Base-by-base conservation (phyloP, 1,140 invertebrate species). In the Branchinecta lynchi region DNA sequence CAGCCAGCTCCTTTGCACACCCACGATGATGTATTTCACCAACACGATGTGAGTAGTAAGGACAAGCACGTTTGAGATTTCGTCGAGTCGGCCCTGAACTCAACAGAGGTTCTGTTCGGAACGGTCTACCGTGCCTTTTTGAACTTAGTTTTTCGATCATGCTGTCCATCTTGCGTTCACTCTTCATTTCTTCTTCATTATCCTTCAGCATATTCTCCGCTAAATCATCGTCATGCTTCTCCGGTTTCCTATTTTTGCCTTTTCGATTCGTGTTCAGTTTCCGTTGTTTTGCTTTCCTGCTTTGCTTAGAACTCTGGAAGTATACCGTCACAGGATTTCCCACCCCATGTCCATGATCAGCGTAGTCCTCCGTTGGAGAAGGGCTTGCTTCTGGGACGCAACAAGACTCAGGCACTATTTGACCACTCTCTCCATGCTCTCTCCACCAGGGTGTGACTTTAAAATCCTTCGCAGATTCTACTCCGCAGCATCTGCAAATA, bases 401-500 rank as follows among this genome's bases (percentile, higher is more conserved):
- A 20, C 51, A 60, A 15, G 51, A 60, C 17, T 60, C 17, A 60
- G 51, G 51, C 51, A 60, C 51, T 60, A 60, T 15, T 60, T 60
- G 12, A 60, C 17, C 12, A 60, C 12, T 15, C 12, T 20, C 17
- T 60, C 51, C 17, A 20, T 15, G 12, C 3, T 60, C 17, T 60
- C 12, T 20, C 51, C 51, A 60, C 51, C 17, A 12, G 12, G 51
- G 12, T 15, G 12, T 60, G 17, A 60, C 12, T 60, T 75, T 76
- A 74, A 86, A 90, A 74, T 90, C 88, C 32, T 80, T 76, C 0
- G 86, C 85, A 3, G 85, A 83, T 9, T 84, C 82, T 1, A 91
- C 85, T 0, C 90, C 90, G 77, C 90, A 93, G 73, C 91, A 93
- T 66, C 51, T 60, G 51, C 17, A 60, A 60, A 60, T 15, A 60